phyloP scores from a whole-genome alignment of 1,140 invertebrate species.

The Drosophila sechellia region DNA sequence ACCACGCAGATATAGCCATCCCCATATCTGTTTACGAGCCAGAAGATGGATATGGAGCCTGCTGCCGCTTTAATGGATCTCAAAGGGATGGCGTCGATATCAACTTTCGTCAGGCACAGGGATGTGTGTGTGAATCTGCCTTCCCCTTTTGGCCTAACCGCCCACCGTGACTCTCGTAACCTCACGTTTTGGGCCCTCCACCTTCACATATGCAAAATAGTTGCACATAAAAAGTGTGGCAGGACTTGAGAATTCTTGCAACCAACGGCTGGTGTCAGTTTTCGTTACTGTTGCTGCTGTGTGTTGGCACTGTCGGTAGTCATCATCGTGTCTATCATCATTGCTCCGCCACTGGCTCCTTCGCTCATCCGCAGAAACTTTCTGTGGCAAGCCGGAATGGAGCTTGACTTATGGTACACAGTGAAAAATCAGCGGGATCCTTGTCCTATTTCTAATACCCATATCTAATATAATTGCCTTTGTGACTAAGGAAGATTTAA shows the following conservation, averaged over 20 bases:
- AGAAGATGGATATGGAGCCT: conserved; percentile 53
- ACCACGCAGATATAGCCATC: conserved; percentile 33
- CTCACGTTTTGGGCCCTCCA: background rate
- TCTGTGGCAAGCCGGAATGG: conserved; percentile 59
- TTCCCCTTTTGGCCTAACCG: background rate
- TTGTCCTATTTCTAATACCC: background rate
- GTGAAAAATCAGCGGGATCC: background rate
- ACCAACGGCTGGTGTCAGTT: conserved; percentile 48
- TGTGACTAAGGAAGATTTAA: background rate
- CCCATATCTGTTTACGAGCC: conserved; percentile 70
- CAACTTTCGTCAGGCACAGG: conserved; percentile 37
- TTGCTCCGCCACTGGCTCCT: conserved; percentile 12
- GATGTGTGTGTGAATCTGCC: conserved; percentile 43
- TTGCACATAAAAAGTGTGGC: conserved; percentile 66
- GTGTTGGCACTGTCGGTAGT: conserved; percentile 29
- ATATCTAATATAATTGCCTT: background rate
- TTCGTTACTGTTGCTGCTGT: conserved; percentile 28
- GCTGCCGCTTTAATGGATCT: conserved; percentile 56
- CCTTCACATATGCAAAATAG: conserved; percentile 69
- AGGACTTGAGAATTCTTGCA: conserved; percentile 49
- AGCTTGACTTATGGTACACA: conserved; percentile 64
- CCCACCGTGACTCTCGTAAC: conserved; percentile 1
- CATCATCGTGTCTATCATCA: conserved; percentile 41
- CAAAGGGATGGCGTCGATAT: conserved; percentile 43
- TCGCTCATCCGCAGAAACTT: conserved; percentile 25